Conservation (phyloP, 2,797 vertebrate species). For the Kryptolebias ocellatus region DNA sequence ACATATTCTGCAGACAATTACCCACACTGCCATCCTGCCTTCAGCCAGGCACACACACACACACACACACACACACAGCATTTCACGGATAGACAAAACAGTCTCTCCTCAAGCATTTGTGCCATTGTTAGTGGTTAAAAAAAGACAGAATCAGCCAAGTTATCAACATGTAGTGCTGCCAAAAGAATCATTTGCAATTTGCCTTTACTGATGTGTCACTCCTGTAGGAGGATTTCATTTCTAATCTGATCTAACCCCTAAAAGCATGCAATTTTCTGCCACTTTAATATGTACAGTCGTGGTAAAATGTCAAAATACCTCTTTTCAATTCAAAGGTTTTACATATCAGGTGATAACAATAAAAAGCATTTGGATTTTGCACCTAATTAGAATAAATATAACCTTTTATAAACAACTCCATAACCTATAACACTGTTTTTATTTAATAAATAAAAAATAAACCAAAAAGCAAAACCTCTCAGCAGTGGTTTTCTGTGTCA, state of each 20-base stretch:
- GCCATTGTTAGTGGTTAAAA: slow-evolving; percentile 37
- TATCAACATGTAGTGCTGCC: slow-evolving; percentile 29
- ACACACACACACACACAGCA: background rate
- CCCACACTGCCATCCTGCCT: slow-evolving; percentile 5
- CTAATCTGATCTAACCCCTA: slow-evolving; percentile 16
- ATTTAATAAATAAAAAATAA: no score
- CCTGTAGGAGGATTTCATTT: slow-evolving; percentile 30
- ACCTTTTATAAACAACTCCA: no score
- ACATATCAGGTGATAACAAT: no score
- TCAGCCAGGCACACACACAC: no score
- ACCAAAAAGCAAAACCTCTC: no score
- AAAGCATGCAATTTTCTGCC: no score
- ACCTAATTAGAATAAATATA: no score
- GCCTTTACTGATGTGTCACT: slow-evolving; percentile 22
- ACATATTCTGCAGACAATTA: slow-evolving; percentile 52
- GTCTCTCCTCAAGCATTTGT: slow-evolving; percentile 9
- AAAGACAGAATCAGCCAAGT: slow-evolving; percentile 35
- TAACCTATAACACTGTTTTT: no score
- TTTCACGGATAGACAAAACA: slow-evolving; percentile 8
- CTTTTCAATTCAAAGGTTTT: background rate
- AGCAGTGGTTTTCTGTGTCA: no score
- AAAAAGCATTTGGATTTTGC: no score
- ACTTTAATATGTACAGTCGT: background rate
- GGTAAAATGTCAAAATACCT: background rate
- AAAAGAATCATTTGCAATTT: slow-evolving; percentile 25